phyloP scores from a whole-genome alignment of 37 sponge, comb jelly and placozoan species.

The Beroe ovata region DNA sequence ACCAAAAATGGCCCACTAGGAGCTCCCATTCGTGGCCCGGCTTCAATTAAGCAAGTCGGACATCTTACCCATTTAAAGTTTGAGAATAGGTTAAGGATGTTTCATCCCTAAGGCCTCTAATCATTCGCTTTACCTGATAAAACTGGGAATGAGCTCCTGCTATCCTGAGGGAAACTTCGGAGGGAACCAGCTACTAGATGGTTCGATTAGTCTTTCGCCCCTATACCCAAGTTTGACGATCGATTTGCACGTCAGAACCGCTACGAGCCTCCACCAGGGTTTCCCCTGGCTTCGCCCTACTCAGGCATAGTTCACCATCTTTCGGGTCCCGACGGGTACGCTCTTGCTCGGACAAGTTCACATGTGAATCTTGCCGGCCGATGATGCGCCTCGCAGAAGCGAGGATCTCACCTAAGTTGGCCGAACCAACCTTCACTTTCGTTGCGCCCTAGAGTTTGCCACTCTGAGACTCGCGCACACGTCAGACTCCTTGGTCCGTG shows the following conservation, averaged over 20 bases:
- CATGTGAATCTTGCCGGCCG: constrained; percentile 61
- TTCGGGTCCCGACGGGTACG: constrained; percentile 74
- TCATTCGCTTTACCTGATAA: too few relatives aligned
- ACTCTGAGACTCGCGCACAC: constrained; percentile 76
- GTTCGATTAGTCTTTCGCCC: too few relatives aligned
- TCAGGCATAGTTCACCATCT: constrained; percentile 74
- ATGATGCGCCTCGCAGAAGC: constrained; percentile 69
- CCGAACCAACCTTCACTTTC: constrained; percentile 71
- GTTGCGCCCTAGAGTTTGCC: constrained; percentile 74
- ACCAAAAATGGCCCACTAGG: constrained; percentile 87
- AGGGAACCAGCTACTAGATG: too few relatives aligned
- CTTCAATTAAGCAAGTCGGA: constrained; percentile 73
- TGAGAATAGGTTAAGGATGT: constrained; percentile 82
- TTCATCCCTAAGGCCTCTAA: constrained; percentile 73
- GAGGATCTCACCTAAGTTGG: constrained; percentile 72
- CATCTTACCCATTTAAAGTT: constrained; percentile 84
- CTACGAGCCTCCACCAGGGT: constrained; percentile 80
- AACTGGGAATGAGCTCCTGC: constrained; percentile 73
- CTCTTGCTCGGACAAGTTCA: constrained; percentile 69
- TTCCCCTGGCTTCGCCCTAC: constrained; percentile 79
- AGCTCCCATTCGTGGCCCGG: constrained; percentile 72
- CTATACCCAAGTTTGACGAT: too few relatives aligned
- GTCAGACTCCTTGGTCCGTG: constrained; percentile 88
- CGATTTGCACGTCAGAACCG: too few relatives aligned
- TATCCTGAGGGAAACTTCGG: constrained; percentile 81